phyloP scores from a whole-genome alignment of 2,888 invertebrate genomes.

The Lysandra bellargus region DNA sequence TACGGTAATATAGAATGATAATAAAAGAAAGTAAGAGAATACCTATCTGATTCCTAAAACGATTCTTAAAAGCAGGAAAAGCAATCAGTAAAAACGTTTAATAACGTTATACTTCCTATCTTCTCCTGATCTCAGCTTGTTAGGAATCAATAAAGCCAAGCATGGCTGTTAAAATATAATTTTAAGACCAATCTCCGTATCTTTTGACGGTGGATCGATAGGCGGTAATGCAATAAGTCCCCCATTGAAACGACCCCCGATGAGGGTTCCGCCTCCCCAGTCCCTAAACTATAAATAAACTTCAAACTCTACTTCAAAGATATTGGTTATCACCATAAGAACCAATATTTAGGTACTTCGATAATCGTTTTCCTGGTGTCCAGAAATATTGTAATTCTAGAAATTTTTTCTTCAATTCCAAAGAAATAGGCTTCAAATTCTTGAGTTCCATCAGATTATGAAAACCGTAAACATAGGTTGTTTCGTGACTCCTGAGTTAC shows the following conservation, averaged over 20 bases:
- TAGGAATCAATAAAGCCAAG: neutral
- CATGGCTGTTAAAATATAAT: conserved; percentile 16
- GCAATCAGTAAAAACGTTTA: neutral
- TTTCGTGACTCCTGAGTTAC: too few species aligned
- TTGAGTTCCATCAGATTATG: neutral
- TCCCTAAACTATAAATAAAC: conserved; percentile 26
- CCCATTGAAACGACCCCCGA: neutral
- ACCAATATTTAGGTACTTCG: neutral
- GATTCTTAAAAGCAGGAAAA: neutral
- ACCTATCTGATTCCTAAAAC: neutral
- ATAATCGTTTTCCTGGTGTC: neutral
- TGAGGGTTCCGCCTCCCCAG: neutral
- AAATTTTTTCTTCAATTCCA: neutral
- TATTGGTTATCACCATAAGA: conserved; percentile 18
- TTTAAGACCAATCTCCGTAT: conserved; percentile 19
- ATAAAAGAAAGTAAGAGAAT: too few species aligned
- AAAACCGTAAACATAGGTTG: too few species aligned
- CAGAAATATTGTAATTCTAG: neutral
- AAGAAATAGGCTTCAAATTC: too few species aligned
- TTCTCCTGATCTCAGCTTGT: neutral
- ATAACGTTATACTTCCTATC: neutral
- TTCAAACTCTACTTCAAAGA: conserved; percentile 21
- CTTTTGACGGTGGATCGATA: conserved; percentile 20
- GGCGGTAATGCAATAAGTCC: conserved; percentile 28
- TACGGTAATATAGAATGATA: too few species aligned